These are phyloP conservation scores for Notolepis coatsorum DNA, from an alignment of 2,797 vertebrate genomes.

Conservation along the genomic window DNA sequence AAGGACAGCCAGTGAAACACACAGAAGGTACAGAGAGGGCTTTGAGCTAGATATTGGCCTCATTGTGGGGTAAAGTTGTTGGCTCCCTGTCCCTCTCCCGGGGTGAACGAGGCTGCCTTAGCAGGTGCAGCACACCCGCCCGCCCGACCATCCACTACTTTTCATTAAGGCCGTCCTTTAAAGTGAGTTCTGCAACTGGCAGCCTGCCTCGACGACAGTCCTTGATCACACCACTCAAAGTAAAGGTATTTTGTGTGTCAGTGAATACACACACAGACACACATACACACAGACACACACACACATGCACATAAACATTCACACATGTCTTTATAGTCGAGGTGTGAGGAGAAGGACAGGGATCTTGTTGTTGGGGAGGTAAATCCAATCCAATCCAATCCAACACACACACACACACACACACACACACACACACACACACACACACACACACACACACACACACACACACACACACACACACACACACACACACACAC, in stretches of 20 bases:
- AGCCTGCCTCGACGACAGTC: slow-evolving; percentile 33
- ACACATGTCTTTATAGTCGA: slow-evolving; percentile 11
- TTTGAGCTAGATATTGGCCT: slow-evolving; percentile 68
- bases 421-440: slow-evolving; percentile 19
- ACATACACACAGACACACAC: slow-evolving; percentile 25
- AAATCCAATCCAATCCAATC: slow-evolving; percentile 60
- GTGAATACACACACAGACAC: slow-evolving; percentile 14
- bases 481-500: too few species aligned
- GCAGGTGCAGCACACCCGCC: slow-evolving; percentile 68
- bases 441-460: slow-evolving; percentile 18
- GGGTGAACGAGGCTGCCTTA: slow-evolving; percentile 56
- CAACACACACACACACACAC: slow-evolving; percentile 5
- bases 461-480: slow-evolving; percentile 13
- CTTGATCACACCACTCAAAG: slow-evolving; percentile 15
- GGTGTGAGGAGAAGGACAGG: slow-evolving; percentile 1
- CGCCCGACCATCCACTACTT: slow-evolving; percentile 45
- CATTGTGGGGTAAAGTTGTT: slow-evolving; percentile 68
- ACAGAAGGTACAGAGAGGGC: slow-evolving; percentile 55
- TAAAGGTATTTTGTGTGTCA: slow-evolving; percentile 9
- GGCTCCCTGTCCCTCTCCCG: slow-evolving; percentile 47
- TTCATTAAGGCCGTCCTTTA: slow-evolving; percentile 66
- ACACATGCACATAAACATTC: slow-evolving; percentile 26
- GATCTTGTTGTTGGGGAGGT: slow-evolving; percentile 45
- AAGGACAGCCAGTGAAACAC: slow-evolving; percentile 63
- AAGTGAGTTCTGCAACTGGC: slow-evolving; percentile 58